Evolutionary conservation across 92 coral and sea anemone species (phyloP), one percentile per base, ranked within the genome.

Genomic region (Zoanthus solanderi): DNA sequence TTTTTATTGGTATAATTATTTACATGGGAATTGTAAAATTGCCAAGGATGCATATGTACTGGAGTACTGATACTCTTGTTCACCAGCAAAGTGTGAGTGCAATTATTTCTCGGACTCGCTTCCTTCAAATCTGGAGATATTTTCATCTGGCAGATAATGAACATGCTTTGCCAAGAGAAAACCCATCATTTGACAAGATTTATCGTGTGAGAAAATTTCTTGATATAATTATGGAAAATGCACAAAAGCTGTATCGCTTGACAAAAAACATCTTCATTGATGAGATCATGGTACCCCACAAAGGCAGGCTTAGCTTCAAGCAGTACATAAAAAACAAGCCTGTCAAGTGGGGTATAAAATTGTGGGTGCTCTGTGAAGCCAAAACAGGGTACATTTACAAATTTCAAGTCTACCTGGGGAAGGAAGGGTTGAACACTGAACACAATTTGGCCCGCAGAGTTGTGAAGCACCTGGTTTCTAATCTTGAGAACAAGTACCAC

Each of bases 241-340:
- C 66, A 11, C 53, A 66, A 44, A 11, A 44, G 28, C 67, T 57
- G 56, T 83, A 89, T 76, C 75, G 60, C 52, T 83, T 83, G 9
- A 83, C 54, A 16, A 42, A 32, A 34, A 16, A 83, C 44, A 30
- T 83, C 46, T 23, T 78, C 5, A 65, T 72, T 71, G 82, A 88
- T 34, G 87, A 88, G 81, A 88, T 82, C 58, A 72, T 88, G 91
- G 83, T 88, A 42, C 87, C 87, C 37, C 91, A 88, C 87, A 88
- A 88, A 61, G 91, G 81, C 13, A 81, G 63, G 63, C 65, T 80
- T 37, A 50, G 83, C 23, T 88, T 29, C 87, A 88, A 88, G 45
- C 87, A 88, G 61, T 88, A 81, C 65, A 88, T 88, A 13, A 88
- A 88, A 54, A 88, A 72, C 60, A 88, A 88, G 82, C 91, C 91